Conservation (phyloP, 1,140 invertebrate species). For the Ooceraea biroi region DNA sequence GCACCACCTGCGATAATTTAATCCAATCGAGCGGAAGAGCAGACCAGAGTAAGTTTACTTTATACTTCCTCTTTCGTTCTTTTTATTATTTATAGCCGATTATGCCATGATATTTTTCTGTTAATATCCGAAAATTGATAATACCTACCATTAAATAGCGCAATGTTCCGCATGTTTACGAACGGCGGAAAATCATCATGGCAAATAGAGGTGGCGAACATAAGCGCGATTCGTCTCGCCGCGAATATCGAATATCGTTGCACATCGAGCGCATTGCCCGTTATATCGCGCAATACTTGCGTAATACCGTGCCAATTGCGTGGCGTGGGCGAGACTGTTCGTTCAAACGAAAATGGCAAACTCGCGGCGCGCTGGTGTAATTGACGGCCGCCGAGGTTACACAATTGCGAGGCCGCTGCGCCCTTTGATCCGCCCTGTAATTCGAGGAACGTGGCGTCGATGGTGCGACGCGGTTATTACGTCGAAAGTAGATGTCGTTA, state of each 20-base stretch:
- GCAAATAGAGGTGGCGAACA: not conserved
- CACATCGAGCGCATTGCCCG: not conserved
- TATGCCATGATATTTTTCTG: not conserved
- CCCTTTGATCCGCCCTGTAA: slow-evolving; percentile 49
- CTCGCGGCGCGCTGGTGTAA: slow-evolving; percentile 15
- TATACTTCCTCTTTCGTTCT: not conserved
- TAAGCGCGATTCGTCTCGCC: not conserved
- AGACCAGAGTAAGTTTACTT: not conserved
- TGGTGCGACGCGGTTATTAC: slow-evolving; percentile 6
- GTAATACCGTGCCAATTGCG: not conserved
- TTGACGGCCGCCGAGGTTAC: slow-evolving; percentile 26
- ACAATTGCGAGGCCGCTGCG: not conserved
- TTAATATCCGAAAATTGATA: slow-evolving; percentile 10
- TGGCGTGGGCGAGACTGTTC: not conserved
- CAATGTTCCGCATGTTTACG: not conserved
- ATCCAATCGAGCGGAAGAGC: not conserved
- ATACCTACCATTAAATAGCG: not conserved
- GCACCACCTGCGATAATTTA: not conserved
- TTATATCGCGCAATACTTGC: not conserved
- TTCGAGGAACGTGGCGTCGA: slow-evolving; percentile 37
- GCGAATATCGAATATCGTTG: not conserved
- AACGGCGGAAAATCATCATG: no score
- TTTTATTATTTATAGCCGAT: not conserved
- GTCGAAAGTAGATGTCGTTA: slow-evolving; percentile 17
- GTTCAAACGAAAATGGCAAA: not conserved